These are phyloP conservation scores for Myotis planiceps DNA, from an alignment of 2,797 vertebrate genomes.

Conservation along the genomic window DNA sequence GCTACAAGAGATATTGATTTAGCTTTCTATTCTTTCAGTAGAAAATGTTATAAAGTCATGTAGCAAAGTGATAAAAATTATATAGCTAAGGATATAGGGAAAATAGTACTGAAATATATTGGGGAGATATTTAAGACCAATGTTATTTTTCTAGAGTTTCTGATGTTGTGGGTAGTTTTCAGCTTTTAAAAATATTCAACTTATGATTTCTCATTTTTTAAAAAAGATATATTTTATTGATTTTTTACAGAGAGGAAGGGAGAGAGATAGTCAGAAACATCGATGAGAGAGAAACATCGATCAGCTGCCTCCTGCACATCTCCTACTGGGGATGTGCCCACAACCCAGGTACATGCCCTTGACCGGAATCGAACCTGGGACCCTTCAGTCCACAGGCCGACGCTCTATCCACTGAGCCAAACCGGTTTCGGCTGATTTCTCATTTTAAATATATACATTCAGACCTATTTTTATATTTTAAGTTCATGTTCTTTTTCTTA, in stretches of 20 bases:
- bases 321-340: too few species aligned
- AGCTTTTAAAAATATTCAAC: not conserved
- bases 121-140: not conserved
- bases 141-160: slow-evolving; percentile 8
- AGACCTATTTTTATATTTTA: not conserved
- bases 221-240: too few species aligned
- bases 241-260: too few species aligned
- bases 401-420: too few species aligned
- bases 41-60: slow-evolving; percentile 45
- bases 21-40: not conserved
- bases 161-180: not conserved
- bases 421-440: not conserved
- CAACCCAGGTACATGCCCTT: too few species aligned
- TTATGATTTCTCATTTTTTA: slow-evolving; percentile 2
- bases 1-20: not conserved
- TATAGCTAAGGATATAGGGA: not conserved
- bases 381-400: too few species aligned
- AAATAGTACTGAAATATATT: not conserved
- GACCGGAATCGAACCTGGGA: too few species aligned
- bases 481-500: not conserved
- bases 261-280: too few species aligned
- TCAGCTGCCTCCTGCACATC: too few species aligned
- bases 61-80: slow-evolving; percentile 22
- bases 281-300: too few species aligned
- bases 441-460: not conserved